Evolutionary conservation across 1,140 invertebrate genomes (phyloP).

Genomic region (Drosophila sturtevanti): DNA sequence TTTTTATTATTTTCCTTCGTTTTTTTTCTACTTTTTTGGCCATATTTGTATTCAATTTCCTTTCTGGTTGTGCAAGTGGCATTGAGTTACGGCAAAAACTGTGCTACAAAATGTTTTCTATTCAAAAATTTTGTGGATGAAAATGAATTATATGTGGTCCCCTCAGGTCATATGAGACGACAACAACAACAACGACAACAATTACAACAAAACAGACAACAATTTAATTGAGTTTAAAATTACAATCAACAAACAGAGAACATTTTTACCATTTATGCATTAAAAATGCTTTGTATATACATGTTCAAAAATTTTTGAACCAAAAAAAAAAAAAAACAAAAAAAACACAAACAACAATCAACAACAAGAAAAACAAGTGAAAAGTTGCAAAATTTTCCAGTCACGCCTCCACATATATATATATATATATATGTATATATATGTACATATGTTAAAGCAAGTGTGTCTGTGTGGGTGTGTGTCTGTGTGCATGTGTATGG

Average conservation of each 20-base stretch:
- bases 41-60: conserved; percentile 66
- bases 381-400: background rate
- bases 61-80: conserved; percentile 21
- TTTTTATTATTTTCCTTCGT: no score
- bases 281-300: background rate
- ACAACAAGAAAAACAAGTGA: background rate
- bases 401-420: background rate
- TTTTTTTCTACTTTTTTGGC: conserved; percentile 38
- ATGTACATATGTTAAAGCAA: no score
- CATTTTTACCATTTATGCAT: conserved; percentile 16
- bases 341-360: background rate
- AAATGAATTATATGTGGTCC: background rate
- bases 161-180: background rate
- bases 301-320: conserved; percentile 14
- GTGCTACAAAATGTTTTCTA: conserved; percentile 29
- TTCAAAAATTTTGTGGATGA: conserved; percentile 5
- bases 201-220: background rate
- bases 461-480: no score
- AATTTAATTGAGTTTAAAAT: conserved; percentile 69
- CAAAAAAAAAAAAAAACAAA: background rate
- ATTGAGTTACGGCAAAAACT: conserved; percentile 7
- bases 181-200: background rate
- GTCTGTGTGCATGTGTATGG: background rate
- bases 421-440: no score
- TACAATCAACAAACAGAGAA: conserved; percentile 28